Evolutionary conservation across 2,113 vertebrate species (phyloP), one percentile per base, ranked within the genome.

Genomic region (Sardina pilchardus): DNA sequence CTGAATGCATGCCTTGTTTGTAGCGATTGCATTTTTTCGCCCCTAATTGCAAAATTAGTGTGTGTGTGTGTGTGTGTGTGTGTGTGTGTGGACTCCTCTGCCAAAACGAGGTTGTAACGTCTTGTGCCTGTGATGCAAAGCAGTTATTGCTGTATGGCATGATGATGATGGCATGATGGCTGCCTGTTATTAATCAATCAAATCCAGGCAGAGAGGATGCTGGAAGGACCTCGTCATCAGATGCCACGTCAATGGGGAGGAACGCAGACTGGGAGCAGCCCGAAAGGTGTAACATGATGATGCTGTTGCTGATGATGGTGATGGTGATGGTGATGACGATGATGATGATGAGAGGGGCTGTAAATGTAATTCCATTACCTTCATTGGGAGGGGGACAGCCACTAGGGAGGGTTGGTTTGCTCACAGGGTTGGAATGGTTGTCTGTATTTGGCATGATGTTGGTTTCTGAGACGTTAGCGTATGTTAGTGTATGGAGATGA

Each of bases 1-100:
- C 30, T 78, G 71, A 78, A 78, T 78, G 71, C 71, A 36, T 36
- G 30, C 71, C 71, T 78, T 78, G 71, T 78, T 78, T 78, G 12
- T 30, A 34, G 5, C 34, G 30, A 78, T 78, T 10, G 30, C 71
- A 78, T 78, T 17, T 36, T 34, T 71, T 71, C n/a, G 71, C 12
- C 14, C 53, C 71, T 78, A 14, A 78, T 78, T 78, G 16, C 14
- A 6, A 17, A 17, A 36, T 26, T 71, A 30, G n/a, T 30, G 63
- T n/a, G 10, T 50, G 48, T 12, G 39, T 47, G 45, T 10, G 45
- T 30, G 63, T n/a, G 10, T 50, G 48, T 12, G 39, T 47, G 45
- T 10, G 45, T 10, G 9, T 14, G 45, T 19, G 34, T 30, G 4
- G 63, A 67, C 0, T 67, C 63, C 63, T 30, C 10, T 26, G 34